Evolutionary conservation across 2,797 vertebrate genomes (phyloP).

Genomic region (Thripadectes ignobilis): DNA sequence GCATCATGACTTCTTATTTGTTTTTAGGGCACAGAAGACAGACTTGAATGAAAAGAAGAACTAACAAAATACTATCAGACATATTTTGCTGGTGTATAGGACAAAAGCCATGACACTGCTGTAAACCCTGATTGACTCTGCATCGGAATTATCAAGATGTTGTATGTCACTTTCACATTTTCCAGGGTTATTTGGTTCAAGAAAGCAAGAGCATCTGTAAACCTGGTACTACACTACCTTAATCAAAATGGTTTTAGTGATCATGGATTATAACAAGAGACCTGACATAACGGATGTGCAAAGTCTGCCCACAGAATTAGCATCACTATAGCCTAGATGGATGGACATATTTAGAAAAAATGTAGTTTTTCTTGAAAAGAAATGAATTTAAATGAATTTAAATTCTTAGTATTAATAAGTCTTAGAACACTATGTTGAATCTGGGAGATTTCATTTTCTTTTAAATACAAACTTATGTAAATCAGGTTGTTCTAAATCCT

Average conservation of each 20-base stretch:
- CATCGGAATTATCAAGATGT: slow-evolving; percentile 31
- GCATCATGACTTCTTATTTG: not conserved
- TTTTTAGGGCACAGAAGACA: not conserved
- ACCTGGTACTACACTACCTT: not conserved
- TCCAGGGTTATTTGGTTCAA: slow-evolving; percentile 29
- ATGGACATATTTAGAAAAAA: slow-evolving; percentile 43
- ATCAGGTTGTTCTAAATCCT: not conserved
- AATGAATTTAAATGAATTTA: slow-evolving; percentile 50
- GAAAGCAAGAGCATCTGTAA: slow-evolving; percentile 47
- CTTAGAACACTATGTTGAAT: not conserved
- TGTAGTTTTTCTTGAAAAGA: slow-evolving; percentile 14
- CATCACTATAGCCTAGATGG: slow-evolving; percentile 11
- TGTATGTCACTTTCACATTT: not conserved
- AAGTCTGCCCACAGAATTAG: slow-evolving; percentile 54
- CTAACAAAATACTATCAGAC: not conserved
- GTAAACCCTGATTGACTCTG: not conserved
- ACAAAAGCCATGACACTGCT: slow-evolving; percentile 22
- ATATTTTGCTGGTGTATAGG: not conserved
- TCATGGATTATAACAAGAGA: slow-evolving; percentile 39
- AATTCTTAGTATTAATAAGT: slow-evolving; percentile 25
- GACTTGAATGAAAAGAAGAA: not conserved
- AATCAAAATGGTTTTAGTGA: slow-evolving; percentile 61
- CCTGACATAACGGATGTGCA: slow-evolving; percentile 36
- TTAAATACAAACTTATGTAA: slow-evolving; percentile 12
- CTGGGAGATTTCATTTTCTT: slow-evolving; percentile 4